These are phyloP conservation scores for Drosophila burlai DNA, from an alignment of 1,140 invertebrate species.

Conservation along the genomic window DNA sequence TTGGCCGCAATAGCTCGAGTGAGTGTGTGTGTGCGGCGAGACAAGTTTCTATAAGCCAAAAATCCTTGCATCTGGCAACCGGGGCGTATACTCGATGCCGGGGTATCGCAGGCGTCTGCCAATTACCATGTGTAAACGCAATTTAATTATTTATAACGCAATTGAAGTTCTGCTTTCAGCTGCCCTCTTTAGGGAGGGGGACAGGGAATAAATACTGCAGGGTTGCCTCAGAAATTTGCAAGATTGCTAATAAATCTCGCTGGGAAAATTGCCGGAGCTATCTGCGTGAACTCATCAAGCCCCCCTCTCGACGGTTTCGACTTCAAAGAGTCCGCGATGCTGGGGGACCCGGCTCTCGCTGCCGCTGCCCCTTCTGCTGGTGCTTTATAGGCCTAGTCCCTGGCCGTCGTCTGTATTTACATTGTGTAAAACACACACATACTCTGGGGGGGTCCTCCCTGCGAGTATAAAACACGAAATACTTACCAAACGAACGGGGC, in stretches of 20 bases:
- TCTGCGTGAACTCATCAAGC: constrained; percentile 33
- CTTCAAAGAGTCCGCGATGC: constrained; percentile 41
- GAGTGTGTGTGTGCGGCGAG: not conserved
- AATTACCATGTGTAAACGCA: constrained; percentile 71
- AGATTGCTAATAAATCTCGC: constrained; percentile 38
- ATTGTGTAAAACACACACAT: constrained; percentile 61
- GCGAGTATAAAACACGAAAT: constrained; percentile 40
- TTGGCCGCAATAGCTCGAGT: not conserved
- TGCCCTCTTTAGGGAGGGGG: constrained; percentile 1
- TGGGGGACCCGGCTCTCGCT: constrained; percentile 2
- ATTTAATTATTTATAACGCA: constrained; percentile 73
- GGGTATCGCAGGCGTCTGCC: constrained; percentile 27
- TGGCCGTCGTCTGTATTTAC: constrained; percentile 64
- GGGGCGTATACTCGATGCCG: constrained; percentile 8
- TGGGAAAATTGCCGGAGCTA: constrained; percentile 31
- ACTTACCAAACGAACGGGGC: constrained; percentile 12
- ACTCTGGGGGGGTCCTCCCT: constrained; percentile 25
- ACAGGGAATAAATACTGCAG: constrained; percentile 27
- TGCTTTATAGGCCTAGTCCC: constrained; percentile 39
- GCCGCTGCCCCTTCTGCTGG: not conserved
- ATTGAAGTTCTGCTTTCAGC: constrained; percentile 61
- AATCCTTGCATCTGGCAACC: constrained; percentile 18
- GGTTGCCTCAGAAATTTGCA: constrained; percentile 30
- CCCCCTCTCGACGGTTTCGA: constrained; percentile 33
- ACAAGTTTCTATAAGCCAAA: constrained; percentile 17